Percentiles rank a stretch among this genome's conserved stretches.
Evolutionary conservation across 2,797 vertebrate species (phyloP).

Genomic region (Merluccius polli): DNA sequence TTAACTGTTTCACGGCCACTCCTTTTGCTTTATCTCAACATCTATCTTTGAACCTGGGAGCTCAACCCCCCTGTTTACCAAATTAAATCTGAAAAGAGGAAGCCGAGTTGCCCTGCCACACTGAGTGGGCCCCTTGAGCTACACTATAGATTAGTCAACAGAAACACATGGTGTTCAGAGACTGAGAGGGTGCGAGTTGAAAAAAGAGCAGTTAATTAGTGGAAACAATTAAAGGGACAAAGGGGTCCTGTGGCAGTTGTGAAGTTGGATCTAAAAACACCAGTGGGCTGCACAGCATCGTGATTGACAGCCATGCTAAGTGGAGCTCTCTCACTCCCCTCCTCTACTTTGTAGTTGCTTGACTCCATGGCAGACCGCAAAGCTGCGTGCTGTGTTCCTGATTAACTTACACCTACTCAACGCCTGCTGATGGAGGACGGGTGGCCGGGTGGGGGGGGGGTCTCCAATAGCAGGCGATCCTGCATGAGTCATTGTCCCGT

Average conservation of each 20-base stretch:
- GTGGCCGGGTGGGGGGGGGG: conserved; percentile 29
- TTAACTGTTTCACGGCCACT: conserved; percentile 34
- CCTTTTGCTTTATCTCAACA: conserved; percentile 38
- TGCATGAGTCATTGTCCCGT: conserved; percentile 61
- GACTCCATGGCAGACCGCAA: conserved; percentile 64
- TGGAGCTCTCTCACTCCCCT: conserved; percentile 37
- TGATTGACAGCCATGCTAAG: conserved; percentile 39
- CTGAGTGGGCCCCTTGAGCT: conserved; percentile 36
- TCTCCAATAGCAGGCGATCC: conserved; percentile 54
- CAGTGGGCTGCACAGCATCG: conserved; percentile 52
- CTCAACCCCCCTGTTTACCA: conserved; percentile 33
- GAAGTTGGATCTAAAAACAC: conserved; percentile 69
- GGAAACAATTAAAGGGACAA: conserved; percentile 68
- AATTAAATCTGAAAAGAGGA: conserved; percentile 64
- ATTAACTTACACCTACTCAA: conserved; percentile 76
- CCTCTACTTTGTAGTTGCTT: conserved; percentile 62
- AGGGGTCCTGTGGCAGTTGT: conserved; percentile 63
- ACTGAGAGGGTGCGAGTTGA: neutral
- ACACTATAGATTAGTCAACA: conserved; percentile 38
- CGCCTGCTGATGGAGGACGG: conserved; percentile 33
- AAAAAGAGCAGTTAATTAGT: conserved; percentile 64
- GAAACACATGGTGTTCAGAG: conserved; percentile 58
- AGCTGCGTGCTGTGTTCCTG: conserved; percentile 67
- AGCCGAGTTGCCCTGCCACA: conserved; percentile 45
- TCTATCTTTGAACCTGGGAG: conserved; percentile 46